Evolutionary conservation across 2,113 vertebrate species (phyloP), one percentile per base, ranked within the genome.

Genomic region (Ptilonorhynchus violaceus): DNA sequence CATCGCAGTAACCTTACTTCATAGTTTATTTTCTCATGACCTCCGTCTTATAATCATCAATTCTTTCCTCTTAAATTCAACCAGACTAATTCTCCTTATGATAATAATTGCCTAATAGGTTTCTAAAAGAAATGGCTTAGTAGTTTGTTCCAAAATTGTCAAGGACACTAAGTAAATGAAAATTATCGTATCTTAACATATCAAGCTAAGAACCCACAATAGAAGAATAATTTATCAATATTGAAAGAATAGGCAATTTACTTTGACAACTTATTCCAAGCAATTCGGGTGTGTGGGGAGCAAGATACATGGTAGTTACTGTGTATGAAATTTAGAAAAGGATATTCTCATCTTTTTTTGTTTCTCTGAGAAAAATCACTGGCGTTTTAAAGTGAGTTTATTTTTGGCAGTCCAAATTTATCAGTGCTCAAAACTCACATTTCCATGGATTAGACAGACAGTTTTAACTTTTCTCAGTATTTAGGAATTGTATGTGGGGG

Each of bases 181-280:
- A 95, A 97, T 96, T 92, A 96, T 78, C 1, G 0, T 94, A 83
- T 93, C 75, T 58, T 85, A 92, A 96, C 97, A 96, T 93, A 96
- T 96, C 92, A 80, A 92, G 73, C 66, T 73, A 95, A 85, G 76
- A 92, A 75, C 69, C 82, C 89, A 96, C 85, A 97, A 97, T 73
- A 96, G 94, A 94, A 93, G 91, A 97, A 95, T 95, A 96, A 97
- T 97, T 97, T 97, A 92, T 88, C 85, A 94, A 95, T 95, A 95
- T 94, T 97, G 89, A 97, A 97, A 96, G 92, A 97, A 97, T 95
- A 95, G 76, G 91, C 93, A 97, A 97, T 97, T 97, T 96, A 93
- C 94, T 96, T 90, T 93, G 93, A 96, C 92, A 95, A 97, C 70
- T 95, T 96, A 88, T 95, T 97, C 92, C 81, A 95, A 96, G 95